Base-by-base conservation (phyloP, 2,797 vertebrate species). In the Anolis apletophallus region DNA sequence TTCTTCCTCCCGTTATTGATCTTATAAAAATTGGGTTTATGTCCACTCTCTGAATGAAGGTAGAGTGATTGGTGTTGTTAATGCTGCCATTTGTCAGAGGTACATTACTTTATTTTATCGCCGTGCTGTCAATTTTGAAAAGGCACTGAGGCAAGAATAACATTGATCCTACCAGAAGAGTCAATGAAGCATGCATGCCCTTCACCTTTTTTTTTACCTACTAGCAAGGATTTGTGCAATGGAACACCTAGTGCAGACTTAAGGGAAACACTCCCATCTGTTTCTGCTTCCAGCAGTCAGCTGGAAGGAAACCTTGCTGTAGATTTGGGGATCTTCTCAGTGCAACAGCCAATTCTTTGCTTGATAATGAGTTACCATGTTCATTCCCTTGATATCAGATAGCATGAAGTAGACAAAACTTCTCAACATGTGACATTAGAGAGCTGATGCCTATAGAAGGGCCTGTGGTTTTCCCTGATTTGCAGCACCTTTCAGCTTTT, bases 131-230 rank as follows among this genome's bases (percentile, higher is more conserved):
- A 21, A 17, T 40, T 88, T 81, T 46, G 61, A 46, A 54, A 6
- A 9, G 85, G 74, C 13, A 9, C 12, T 50, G 81, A 57, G 55
- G 23, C 76, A 81, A 36, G 16, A 8, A 40, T 5, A 32, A 21
- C 5, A 2, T 64, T 86, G 85, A 82, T 83, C 12, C 8, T 79
- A n/a, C 29, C 87, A 76, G 80, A 90, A 85, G 67, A 80, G 55
- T n/a, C 32, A 23, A 54, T 40, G 81, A 55, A 64, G 84, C 84
- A 80, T 46, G 81, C 36, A 57, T 59, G 32, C 80, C 29, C 54
- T 75, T 32, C 29, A 21, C 50, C 57, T 84, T 36, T 84, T 84
- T 36, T 84, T 36, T 78, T 74, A 80, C 16, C 81, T 85, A 32
- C 46, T 74, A 59, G 36, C 57, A 85, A 82, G 40, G 26, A 71